Percentiles rank a stretch among this genome's conserved stretches.
These are phyloP conservation scores for Morpho achilles DNA, from an alignment of 2,888 invertebrate genomes.

Conservation along the genomic window DNA sequence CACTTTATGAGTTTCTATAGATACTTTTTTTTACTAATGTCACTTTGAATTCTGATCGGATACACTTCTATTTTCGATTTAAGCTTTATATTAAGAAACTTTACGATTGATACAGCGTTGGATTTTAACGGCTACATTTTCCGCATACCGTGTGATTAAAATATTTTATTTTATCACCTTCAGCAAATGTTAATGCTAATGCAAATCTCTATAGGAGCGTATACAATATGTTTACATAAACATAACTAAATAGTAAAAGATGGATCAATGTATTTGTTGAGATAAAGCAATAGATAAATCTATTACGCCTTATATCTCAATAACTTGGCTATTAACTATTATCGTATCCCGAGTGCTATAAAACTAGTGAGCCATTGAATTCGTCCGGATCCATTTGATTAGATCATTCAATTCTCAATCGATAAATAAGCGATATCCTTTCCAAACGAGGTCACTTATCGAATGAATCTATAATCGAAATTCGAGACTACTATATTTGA, in stretches of 20 bases:
- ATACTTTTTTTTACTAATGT: slow-evolving; percentile 70
- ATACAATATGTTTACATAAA: not conserved
- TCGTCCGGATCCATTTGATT: slow-evolving; percentile 42
- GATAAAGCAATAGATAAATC: no score
- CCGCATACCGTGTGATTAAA: slow-evolving; percentile 36
- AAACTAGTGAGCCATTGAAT: slow-evolving; percentile 10
- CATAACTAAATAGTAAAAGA: no score
- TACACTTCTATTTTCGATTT: slow-evolving; percentile 57
- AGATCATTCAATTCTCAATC: slow-evolving; percentile 59
- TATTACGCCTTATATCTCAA: slow-evolving; percentile 9
- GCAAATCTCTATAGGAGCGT: not conserved
- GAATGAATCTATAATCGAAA: slow-evolving; percentile 76
- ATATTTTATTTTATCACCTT: slow-evolving; percentile 33
- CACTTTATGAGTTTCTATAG: slow-evolving; percentile 77
- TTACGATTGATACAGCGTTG: slow-evolving; percentile 33
- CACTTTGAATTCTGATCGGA: slow-evolving; percentile 56
- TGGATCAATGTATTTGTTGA: no score
- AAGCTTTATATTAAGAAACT: slow-evolving; percentile 47
- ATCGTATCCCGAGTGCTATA: slow-evolving; percentile 8
- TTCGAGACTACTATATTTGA: slow-evolving; percentile 65
- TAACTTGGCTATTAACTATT: slow-evolving; percentile 16
- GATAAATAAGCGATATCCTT: slow-evolving; percentile 74
- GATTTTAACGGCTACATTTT: slow-evolving; percentile 26
- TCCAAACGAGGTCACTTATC: slow-evolving; percentile 74
- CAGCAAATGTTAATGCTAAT: not conserved